These are phyloP conservation scores for Magallana ariakensis DNA, from an alignment of 1,140 invertebrate genomes.

Conservation along the genomic window DNA sequence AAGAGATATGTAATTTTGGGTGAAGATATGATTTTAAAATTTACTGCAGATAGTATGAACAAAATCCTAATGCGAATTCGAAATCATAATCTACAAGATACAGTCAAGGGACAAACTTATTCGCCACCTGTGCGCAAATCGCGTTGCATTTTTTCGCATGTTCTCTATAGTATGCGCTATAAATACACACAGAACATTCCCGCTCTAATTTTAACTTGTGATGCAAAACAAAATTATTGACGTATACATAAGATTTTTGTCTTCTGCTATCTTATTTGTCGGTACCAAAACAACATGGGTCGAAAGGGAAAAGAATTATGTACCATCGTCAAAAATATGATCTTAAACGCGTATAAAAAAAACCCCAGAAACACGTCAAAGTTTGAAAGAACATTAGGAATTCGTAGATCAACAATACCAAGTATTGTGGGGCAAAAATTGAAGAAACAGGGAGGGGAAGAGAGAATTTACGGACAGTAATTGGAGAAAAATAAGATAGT, in stretches of 20 bases:
- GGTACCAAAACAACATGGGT: not conserved
- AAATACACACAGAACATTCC: not conserved
- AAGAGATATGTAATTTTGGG: too few species aligned
- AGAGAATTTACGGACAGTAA: constrained; percentile 2
- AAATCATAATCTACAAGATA: too few species aligned
- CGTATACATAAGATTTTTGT: not conserved
- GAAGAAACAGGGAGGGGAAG: not conserved
- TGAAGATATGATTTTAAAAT: too few species aligned
- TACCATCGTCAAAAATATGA: not conserved
- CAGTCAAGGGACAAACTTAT: not conserved
- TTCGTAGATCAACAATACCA: not conserved
- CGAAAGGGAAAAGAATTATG: not conserved
- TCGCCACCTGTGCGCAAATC: not conserved
- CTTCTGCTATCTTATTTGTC: not conserved
- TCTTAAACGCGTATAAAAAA: not conserved
- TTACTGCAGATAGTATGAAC: too few species aligned
- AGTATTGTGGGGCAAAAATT: not conserved
- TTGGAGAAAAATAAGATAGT: not conserved
- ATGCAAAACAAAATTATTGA: not conserved
- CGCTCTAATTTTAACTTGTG: not conserved
- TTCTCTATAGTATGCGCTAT: not conserved
- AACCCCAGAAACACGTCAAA: not conserved
- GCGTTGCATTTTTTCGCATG: not conserved
- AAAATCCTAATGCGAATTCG: too few species aligned
- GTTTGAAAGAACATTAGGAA: not conserved